Evolutionary conservation across 2,113 vertebrate species (phyloP).

Genomic region (Urocitellus parryii): DNA sequence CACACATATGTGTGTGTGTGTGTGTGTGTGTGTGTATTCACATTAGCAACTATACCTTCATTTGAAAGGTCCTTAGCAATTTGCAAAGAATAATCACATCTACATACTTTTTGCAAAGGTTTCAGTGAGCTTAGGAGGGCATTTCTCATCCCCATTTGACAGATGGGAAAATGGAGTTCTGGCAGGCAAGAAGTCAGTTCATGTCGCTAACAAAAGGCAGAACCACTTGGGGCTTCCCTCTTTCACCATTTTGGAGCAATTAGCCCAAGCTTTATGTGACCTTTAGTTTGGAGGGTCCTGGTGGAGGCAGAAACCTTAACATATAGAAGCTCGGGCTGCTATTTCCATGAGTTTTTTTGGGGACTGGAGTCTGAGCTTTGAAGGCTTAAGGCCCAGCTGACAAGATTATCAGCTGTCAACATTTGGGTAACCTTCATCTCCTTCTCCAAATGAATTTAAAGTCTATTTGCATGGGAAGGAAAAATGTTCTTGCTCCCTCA

Average conservation of each 20-base stretch:
- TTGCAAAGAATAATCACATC: not conserved
- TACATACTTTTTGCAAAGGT: not conserved
- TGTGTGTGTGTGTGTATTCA: not conserved
- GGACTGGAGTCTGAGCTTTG: not conserved
- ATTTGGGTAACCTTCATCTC: conserved; percentile 76
- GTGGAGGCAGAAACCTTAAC: not conserved
- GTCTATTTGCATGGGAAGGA: conserved; percentile 68
- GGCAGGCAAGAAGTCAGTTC: not conserved
- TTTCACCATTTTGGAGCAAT: not conserved
- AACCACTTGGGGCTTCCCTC: not conserved
- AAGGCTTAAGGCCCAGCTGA: conserved; percentile 7
- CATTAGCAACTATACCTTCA: not conserved
- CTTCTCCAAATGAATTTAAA: conserved; percentile 69
- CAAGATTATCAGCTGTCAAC: conserved; percentile 69
- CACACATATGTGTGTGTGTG: no score
- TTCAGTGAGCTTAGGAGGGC: not conserved
- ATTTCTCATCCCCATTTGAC: not conserved
- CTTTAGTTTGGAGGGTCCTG: not conserved
- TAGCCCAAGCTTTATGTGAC: not conserved
- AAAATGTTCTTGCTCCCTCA: conserved; percentile 75
- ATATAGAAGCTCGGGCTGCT: not conserved
- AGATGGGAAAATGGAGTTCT: not conserved
- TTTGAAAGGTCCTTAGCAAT: not conserved
- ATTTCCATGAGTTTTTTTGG: not conserved
- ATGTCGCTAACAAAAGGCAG: not conserved